Percentiles rank a stretch among this genome's conserved stretches.
Evolutionary conservation across 2,113 vertebrate species (phyloP).

Genomic region (Halichoerus grypus): DNA sequence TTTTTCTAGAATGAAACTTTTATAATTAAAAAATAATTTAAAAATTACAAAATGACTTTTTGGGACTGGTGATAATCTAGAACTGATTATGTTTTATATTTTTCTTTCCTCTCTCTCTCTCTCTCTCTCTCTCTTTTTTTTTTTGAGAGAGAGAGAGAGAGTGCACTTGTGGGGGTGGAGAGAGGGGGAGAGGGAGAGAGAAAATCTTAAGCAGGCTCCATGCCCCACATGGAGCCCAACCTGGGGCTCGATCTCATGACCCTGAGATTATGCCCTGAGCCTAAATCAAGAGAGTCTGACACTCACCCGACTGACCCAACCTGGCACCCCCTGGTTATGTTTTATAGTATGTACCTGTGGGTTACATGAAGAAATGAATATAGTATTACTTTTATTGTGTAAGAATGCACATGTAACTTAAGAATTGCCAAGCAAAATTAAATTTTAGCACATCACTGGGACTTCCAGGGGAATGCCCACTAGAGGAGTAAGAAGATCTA

Average conservation of each 20-base stretch:
- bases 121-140: neutral
- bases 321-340: neutral
- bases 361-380: neutral
- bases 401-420: neutral
- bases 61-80: neutral
- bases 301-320: neutral
- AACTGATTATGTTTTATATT: neutral
- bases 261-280: neutral
- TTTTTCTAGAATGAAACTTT: neutral
- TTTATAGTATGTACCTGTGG: neutral
- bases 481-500: neutral
- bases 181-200: neutral
- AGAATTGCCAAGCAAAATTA: conserved; percentile 24
- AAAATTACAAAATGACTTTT: neutral
- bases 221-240: neutral
- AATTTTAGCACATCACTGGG: neutral
- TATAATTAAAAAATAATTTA: neutral
- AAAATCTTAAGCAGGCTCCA: neutral
- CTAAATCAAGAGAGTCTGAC: neutral
- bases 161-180: too few species aligned
- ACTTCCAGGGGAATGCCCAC: neutral
- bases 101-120: too few species aligned
- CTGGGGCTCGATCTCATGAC: neutral
- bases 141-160: neutral
- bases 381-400: neutral